These are phyloP conservation scores for Gallinago stenura DNA, from an alignment of 2,797 vertebrate genomes.

Conservation along the genomic window DNA sequence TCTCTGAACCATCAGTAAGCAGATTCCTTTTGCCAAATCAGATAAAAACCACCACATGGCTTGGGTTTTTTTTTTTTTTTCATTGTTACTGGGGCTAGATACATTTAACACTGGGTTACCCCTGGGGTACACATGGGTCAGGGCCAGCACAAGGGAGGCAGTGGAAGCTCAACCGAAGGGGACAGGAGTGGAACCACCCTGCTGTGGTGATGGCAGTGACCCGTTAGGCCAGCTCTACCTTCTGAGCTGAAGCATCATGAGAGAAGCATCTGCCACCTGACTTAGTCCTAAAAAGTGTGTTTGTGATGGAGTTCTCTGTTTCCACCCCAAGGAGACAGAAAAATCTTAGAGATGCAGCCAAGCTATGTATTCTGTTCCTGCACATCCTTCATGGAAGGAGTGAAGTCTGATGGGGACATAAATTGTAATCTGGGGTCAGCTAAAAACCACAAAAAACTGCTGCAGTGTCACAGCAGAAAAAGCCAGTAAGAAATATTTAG, in stretches of 20 bases:
- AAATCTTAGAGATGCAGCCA: not conserved
- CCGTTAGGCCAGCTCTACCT: not conserved
- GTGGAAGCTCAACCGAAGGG: not conserved
- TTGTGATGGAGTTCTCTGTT: not conserved
- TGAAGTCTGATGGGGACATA: not conserved
- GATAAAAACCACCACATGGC: not conserved
- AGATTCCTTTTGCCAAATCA: not conserved
- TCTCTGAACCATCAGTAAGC: not conserved
- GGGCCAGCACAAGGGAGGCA: not conserved
- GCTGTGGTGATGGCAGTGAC: too few relatives aligned
- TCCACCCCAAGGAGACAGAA: not conserved
- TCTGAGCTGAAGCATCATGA: rapidly evolving
- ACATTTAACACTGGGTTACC: rapidly evolving
- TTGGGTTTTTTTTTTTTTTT: too few relatives aligned
- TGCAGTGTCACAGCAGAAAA: not conserved
- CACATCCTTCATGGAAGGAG: not conserved
- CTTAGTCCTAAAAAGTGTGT: not conserved
- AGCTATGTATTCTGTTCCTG: not conserved
- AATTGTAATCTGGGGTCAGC: not conserved
- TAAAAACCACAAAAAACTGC: not conserved
- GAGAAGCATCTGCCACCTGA: not conserved
- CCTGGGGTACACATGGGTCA: not conserved
- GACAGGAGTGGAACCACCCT: not conserved
- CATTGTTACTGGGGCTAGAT: not conserved
- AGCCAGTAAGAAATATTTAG: not conserved